A percentile compares a stretch with the other conserved stretches of the same genome.
These are phyloP conservation scores for Siniperca undulata DNA, from an alignment of 2,797 vertebrate genomes.

Conservation along the genomic window DNA sequence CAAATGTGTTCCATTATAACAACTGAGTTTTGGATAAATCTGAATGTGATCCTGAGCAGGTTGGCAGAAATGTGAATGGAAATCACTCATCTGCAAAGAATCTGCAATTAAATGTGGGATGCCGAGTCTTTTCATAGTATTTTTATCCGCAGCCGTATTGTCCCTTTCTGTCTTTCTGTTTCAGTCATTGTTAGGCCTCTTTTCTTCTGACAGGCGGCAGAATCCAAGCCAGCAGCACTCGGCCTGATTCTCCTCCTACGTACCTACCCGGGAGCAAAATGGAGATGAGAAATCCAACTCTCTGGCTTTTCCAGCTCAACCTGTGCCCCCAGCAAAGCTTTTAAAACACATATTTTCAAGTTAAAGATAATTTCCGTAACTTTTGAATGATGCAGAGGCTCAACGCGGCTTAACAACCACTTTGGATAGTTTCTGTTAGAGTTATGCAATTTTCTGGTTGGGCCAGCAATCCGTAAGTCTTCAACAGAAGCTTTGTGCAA, in stretches of 20 bases:
- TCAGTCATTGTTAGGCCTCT: slow-evolving; percentile 43
- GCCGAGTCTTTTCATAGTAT: slow-evolving; percentile 25
- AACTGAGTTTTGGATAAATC: background rate
- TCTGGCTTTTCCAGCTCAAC: slow-evolving; percentile 32
- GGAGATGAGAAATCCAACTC: slow-evolving; percentile 18
- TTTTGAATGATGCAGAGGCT: background rate
- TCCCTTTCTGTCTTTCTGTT: slow-evolving; percentile 31
- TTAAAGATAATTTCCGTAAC: slow-evolving; percentile 17
- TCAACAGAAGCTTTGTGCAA: slow-evolving; percentile 52
- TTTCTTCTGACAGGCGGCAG: slow-evolving; percentile 42
- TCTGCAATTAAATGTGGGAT: slow-evolving; percentile 23
- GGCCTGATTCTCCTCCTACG: slow-evolving; percentile 25
- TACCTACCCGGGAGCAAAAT: slow-evolving; percentile 8
- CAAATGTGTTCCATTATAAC: background rate
- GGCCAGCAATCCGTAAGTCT: slow-evolving; percentile 10
- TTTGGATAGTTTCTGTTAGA: slow-evolving; percentile 1
- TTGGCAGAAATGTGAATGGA: slow-evolving; percentile 21
- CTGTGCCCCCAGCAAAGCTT: slow-evolving; percentile 14
- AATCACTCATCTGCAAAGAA: slow-evolving; percentile 15
- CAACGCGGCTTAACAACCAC: background rate
- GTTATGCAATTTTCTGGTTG: slow-evolving; percentile 15
- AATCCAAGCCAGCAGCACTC: slow-evolving; percentile 38
- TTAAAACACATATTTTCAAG: slow-evolving; percentile 15
- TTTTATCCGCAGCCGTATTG: slow-evolving; percentile 22
- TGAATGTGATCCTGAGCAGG: slow-evolving; percentile 15